Percentiles rank a stretch among this genome's conserved stretches.
Evolutionary conservation across 2,797 vertebrate species (phyloP).

Genomic region (Poecile montanus): DNA sequence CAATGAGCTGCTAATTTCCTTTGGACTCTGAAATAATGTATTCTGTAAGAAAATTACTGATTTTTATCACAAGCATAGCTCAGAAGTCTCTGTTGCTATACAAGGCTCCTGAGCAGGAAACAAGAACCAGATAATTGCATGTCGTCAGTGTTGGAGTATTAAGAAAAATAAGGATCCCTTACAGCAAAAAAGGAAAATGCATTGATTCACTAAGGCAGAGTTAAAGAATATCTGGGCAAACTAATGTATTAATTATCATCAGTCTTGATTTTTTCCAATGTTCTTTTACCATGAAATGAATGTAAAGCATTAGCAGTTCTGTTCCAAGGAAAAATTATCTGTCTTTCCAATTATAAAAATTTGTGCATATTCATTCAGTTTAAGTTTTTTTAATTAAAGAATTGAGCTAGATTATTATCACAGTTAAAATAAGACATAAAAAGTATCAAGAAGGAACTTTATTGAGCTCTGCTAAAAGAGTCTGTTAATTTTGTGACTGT

Average conservation of each 20-base stretch:
- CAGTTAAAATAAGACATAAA: not conserved
- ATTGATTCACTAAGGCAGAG: not conserved
- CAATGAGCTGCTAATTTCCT: not conserved
- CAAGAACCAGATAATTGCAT: not conserved
- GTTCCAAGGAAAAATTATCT: not conserved
- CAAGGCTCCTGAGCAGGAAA: not conserved
- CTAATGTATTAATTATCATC: not conserved
- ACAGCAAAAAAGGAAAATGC: not conserved
- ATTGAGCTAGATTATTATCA: not conserved
- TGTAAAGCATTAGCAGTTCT: not conserved
- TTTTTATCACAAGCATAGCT: not conserved
- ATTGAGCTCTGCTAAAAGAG: not conserved
- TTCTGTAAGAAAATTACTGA: not conserved
- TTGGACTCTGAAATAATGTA: not conserved
- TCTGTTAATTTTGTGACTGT: not conserved
- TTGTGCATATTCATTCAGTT: not conserved
- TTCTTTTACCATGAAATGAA: not conserved
- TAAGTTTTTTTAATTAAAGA: not conserved
- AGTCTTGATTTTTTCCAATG: not conserved
- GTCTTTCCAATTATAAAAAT: not conserved
- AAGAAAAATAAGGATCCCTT: slow-evolving; percentile 1
- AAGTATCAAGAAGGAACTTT: not conserved
- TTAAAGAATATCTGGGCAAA: not conserved
- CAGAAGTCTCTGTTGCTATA: not conserved
- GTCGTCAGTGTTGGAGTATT: not conserved